Base-by-base conservation (phyloP, 1,140 invertebrate genomes). In the Trichomalopsis sarcophagae region DNA sequence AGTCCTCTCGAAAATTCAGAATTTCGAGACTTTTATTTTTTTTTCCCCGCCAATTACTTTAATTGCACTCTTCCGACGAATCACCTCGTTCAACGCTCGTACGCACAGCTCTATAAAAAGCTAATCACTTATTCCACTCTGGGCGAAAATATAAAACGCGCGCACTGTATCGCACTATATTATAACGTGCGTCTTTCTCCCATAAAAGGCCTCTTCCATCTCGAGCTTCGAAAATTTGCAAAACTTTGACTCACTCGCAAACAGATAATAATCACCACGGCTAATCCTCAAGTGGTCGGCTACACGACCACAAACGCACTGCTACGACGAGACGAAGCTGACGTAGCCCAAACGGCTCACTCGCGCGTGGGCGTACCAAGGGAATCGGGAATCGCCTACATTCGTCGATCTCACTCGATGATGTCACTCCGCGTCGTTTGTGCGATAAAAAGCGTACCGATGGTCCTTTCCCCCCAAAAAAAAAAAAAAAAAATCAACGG, bases 341-440 rank as follows among this genome's bases (percentile, higher is more conserved):
- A 68, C 66, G 66, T 17, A 27, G 17, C 23, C n/a, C n/a, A 7
- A 17, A 23, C 47, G 66, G 66, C 23, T 27, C 68, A 5, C 10
- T 5, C 23, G 17, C 9, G 27, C 27, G 68, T 71, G 68, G 68
- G 68, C 68, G 68, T 71, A 36, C n/a, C 68, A 71, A 71, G 68
- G 68, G 68, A 71, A 33, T 71, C 68, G 68, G 55, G 55, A 62
- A 62, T 62, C 55, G 55, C 55, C 55, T 62, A 62, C 55, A 62
- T 21, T 62, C 55, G 55, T n/a, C 40, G 40, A 44, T 44, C 40
- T 44, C 40, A 27, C 27, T 10, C 14, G 55, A 62, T 62, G 55
- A 62, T 62, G 14, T 62, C 55, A 62, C 55, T 62, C n/a, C n/a
- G n/a, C n/a, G n/a, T n/a, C n/a, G 17, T 2, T 4, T 62, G 47